A percentile compares a stretch with the other conserved stretches of the same genome.
phyloP scores from a whole-genome alignment of 2,797 vertebrate genomes.

The Alauda arvensis region DNA sequence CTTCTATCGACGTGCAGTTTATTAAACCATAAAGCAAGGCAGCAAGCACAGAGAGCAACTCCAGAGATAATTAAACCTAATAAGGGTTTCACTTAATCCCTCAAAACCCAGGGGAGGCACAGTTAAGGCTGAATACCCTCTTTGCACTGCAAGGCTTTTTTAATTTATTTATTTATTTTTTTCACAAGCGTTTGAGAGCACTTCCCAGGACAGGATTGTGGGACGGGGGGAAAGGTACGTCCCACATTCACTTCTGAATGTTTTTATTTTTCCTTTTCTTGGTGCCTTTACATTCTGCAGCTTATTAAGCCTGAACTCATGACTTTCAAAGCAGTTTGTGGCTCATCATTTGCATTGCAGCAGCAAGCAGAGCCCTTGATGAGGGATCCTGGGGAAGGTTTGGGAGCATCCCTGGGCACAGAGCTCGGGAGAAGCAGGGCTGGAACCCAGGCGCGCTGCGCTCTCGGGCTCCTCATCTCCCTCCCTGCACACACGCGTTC shows the following conservation, averaged over 20 bases:
- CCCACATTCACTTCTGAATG: not conserved
- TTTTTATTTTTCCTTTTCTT: not conserved
- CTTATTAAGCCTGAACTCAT: not conserved
- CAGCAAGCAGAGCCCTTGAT: not conserved
- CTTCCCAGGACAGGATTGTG: not conserved
- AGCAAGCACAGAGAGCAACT: slow-evolving; percentile 53
- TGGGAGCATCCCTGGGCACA: not conserved
- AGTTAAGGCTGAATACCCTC: slow-evolving; percentile 50
- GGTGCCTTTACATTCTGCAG: not conserved
- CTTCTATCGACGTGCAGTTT: slow-evolving; percentile 59
- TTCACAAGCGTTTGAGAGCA: not conserved
- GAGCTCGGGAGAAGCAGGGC: not conserved
- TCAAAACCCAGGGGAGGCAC: slow-evolving; percentile 58
- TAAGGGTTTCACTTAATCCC: slow-evolving; percentile 68
- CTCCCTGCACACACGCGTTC: rapidly evolving
- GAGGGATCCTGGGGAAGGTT: not conserved
- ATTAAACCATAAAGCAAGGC: slow-evolving; percentile 69
- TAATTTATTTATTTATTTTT: not conserved
- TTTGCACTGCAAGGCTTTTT: not conserved
- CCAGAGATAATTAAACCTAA: slow-evolving; percentile 68
- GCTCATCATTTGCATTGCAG: not conserved
- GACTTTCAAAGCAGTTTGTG: not conserved
- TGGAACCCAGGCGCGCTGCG: rapidly evolving
- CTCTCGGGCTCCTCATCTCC: not conserved
- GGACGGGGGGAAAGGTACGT: not conserved